These are phyloP conservation scores for Copidosoma aretas DNA, from an alignment of 2,888 invertebrate genomes.

Conservation along the genomic window DNA sequence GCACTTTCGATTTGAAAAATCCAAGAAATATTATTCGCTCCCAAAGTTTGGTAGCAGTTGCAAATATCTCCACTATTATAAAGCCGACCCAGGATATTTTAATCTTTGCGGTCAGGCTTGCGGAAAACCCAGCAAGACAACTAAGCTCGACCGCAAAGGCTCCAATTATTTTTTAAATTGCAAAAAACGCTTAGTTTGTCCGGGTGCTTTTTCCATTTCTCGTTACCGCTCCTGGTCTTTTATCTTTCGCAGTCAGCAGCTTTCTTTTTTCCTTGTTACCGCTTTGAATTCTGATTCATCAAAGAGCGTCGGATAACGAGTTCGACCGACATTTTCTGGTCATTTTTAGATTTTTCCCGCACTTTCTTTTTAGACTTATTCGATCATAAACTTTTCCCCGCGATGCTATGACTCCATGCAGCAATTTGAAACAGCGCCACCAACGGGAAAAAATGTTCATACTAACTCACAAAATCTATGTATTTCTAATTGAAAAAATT, in stretches of 20 bases:
- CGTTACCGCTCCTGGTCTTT: background rate
- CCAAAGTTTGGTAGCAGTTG: no score
- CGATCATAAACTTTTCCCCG: no score
- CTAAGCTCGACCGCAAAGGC: background rate
- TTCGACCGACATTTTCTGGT: background rate
- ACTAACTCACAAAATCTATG: no score
- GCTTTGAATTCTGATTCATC: background rate
- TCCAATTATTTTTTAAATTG: slow-evolving; percentile 1
- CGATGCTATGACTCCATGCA: no score
- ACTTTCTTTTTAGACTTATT: no score
- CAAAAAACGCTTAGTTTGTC: background rate
- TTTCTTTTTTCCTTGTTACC: background rate
- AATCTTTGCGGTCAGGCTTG: background rate
- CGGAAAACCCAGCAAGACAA: background rate
- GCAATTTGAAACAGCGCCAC: no score
- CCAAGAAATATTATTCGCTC: no score
- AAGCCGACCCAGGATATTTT: background rate
- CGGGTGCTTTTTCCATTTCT: background rate
- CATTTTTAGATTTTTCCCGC: no score
- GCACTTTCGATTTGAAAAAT: no score
- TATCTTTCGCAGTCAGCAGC: background rate
- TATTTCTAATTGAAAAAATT: no score
- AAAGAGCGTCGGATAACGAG: background rate
- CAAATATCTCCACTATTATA: background rate
- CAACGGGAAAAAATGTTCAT: no score